These are phyloP conservation scores for Glaucomys volans DNA, from an alignment of 2,113 vertebrate species.

Conservation along the genomic window DNA sequence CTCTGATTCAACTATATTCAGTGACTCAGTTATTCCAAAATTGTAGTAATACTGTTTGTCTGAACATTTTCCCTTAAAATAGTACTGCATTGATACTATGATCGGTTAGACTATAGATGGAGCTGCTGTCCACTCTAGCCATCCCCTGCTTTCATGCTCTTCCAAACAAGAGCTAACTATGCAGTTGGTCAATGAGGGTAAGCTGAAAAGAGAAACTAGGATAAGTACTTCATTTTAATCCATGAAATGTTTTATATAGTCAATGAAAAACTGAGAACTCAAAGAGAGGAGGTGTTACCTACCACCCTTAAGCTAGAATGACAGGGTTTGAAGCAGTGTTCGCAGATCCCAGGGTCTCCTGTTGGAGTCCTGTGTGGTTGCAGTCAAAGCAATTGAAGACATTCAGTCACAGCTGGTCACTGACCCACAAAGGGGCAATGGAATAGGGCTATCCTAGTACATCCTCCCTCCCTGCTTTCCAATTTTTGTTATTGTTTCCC, in stretches of 20 bases:
- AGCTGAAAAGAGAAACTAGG: not conserved
- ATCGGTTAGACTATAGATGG: not conserved
- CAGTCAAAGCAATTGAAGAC: not conserved
- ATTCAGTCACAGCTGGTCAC: not conserved
- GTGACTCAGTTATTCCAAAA: not conserved
- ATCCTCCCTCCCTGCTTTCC: no score
- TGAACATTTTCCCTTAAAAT: not conserved
- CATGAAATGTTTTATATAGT: not conserved
- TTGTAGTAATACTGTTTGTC: not conserved
- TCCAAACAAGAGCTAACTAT: not conserved
- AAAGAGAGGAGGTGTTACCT: not conserved
- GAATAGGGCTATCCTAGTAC: not conserved
- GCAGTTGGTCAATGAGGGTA: not conserved
- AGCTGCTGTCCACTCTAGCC: not conserved
- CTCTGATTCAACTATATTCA: not conserved
- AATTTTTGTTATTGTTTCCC: not conserved
- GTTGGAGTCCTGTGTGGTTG: rapidly evolving
- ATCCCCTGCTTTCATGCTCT: not conserved
- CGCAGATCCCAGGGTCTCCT: not conserved
- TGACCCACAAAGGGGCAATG: not conserved
- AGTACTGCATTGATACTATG: not conserved
- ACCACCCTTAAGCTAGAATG: not conserved
- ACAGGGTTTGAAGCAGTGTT: not conserved
- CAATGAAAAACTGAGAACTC: not conserved
- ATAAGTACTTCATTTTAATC: not conserved